Evolutionary conservation across 2,888 invertebrate species (phyloP).

Genomic region (Dryocosmus kuriphilus): DNA sequence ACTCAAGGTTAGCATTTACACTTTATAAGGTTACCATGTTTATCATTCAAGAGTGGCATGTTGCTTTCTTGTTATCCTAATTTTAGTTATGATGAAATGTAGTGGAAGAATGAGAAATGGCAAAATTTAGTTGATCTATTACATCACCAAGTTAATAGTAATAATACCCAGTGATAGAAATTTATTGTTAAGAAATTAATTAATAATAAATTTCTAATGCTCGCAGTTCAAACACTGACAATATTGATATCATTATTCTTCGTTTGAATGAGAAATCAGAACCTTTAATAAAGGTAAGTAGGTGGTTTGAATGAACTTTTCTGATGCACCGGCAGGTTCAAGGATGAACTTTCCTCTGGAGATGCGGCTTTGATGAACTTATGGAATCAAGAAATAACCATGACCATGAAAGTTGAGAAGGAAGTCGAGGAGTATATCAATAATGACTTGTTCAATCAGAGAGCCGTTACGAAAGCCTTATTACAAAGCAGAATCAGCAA

Average conservation of each 20-base stretch:
- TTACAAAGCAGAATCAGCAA: conserved; percentile 39
- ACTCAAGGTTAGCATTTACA: neutral
- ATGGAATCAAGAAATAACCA: conserved; percentile 20
- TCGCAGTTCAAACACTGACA: neutral
- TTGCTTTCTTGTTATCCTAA: neutral
- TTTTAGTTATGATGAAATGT: neutral
- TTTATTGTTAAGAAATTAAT: too few relatives aligned
- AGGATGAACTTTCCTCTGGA: neutral
- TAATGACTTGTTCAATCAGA: conserved; percentile 52
- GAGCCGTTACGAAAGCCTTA: conserved; percentile 40
- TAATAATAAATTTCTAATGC: neutral
- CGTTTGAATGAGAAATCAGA: neutral
- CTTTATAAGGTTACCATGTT: neutral
- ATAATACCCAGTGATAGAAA: too few relatives aligned
- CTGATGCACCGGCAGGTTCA: neutral
- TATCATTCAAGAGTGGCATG: neutral
- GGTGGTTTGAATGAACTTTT: neutral
- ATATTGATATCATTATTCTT: neutral
- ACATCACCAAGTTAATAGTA: neutral
- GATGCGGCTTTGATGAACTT: conserved; percentile 8
- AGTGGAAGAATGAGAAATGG: neutral
- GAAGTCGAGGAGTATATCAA: conserved; percentile 46
- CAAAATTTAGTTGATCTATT: neutral
- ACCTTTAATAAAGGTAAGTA: neutral
- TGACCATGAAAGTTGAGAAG: conserved; percentile 48